A percentile compares a stretch with the other conserved stretches of the same genome.
phyloP scores from a whole-genome alignment of 2,888 invertebrate species.

The Lasius platythorax region DNA sequence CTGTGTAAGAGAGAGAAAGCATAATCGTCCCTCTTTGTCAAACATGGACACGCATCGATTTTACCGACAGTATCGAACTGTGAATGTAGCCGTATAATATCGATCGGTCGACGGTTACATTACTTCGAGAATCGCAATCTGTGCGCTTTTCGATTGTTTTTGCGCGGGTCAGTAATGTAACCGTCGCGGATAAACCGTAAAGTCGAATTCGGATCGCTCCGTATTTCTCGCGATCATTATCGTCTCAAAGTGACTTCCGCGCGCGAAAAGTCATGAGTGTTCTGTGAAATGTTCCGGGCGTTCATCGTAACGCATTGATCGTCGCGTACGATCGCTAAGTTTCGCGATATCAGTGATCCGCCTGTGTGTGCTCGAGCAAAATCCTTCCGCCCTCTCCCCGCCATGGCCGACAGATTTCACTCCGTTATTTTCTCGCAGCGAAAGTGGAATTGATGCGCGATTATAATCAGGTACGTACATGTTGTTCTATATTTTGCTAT shows the following conservation, averaged over 20 bases:
- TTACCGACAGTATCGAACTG: too few relatives aligned
- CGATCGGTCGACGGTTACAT: neutral
- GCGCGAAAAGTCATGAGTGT: neutral
- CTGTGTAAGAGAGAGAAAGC: neutral
- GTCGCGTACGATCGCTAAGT: neutral
- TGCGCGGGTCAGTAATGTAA: neutral
- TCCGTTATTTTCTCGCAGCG: neutral
- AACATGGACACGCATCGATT: too few relatives aligned
- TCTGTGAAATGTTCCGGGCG: too few relatives aligned
- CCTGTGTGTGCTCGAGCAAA: neutral
- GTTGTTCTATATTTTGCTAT: neutral
- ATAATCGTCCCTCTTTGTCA: too few relatives aligned
- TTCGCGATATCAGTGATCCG: neutral
- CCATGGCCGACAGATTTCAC: neutral
- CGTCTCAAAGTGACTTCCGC: too few relatives aligned
- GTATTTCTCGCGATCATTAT: neutral
- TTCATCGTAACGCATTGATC: neutral
- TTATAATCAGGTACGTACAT: neutral
- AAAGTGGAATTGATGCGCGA: neutral
- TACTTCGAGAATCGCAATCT: slow-evolving; percentile 2
- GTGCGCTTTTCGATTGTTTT: neutral
- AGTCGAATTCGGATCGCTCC: neutral
- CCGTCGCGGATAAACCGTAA: neutral
- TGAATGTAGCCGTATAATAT: neutral
- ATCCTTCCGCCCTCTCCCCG: neutral